A percentile compares a stretch with the other conserved stretches of the same genome.
Conservation (phyloP, 1,140 invertebrate genomes). For the Thaumatotibia leucotreta region DNA sequence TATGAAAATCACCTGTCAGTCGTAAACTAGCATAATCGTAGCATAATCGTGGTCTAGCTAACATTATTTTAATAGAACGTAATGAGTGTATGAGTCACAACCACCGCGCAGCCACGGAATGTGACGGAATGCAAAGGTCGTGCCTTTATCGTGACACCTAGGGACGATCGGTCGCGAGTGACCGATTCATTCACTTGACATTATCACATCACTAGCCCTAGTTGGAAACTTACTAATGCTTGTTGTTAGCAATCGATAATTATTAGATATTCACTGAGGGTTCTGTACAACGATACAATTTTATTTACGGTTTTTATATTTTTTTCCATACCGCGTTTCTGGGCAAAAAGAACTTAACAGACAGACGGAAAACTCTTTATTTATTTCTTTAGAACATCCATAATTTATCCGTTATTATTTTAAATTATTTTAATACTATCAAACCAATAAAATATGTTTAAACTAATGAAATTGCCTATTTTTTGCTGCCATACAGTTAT, state of each 20-base stretch:
- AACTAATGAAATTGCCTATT: too few relatives aligned
- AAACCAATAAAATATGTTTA: too few relatives aligned
- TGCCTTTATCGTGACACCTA: conserved; percentile 4
- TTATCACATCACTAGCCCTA: neutral
- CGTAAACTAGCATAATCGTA: neutral
- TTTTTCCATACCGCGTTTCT: too few relatives aligned
- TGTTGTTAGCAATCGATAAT: neutral
- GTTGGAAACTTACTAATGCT: neutral
- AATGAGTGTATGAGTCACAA: neutral
- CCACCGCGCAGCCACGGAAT: neutral
- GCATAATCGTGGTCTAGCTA: neutral
- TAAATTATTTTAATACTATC: too few relatives aligned
- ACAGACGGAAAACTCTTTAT: too few relatives aligned
- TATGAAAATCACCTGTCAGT: neutral
- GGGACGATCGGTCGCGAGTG: neutral
- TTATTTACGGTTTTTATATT: too few relatives aligned
- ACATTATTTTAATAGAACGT: neutral
- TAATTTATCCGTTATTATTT: too few relatives aligned
- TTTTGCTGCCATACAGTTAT: too few relatives aligned
- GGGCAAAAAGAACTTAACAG: too few relatives aligned
- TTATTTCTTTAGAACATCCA: too few relatives aligned
- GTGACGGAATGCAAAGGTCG: conserved; percentile 5
- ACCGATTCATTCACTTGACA: neutral
- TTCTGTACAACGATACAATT: too few relatives aligned
- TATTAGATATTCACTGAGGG: neutral